Evolutionary conservation across 1,140 invertebrate genomes (phyloP).

Genomic region (Brachionus paranguensis): DNA sequence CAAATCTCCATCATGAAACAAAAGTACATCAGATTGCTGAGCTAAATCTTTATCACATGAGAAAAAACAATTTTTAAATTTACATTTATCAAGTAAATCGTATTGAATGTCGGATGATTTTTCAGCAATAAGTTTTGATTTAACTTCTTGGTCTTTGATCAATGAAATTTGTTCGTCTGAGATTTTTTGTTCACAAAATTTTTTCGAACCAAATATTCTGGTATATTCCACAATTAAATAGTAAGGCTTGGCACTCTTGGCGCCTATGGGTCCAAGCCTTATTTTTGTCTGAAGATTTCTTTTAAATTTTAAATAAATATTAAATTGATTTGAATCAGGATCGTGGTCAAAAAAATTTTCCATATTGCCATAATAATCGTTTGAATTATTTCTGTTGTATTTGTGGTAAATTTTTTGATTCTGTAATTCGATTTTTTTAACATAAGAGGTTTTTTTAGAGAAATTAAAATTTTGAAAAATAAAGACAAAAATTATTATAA

Average conservation of each 20-base stretch:
- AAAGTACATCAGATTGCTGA: background rate
- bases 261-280: background rate
- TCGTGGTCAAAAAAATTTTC: background rate
- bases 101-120: background rate
- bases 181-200: background rate
- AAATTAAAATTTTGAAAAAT: background rate
- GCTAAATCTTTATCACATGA: background rate
- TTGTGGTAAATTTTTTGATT: background rate
- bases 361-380: background rate
- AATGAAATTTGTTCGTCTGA: background rate
- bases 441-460: background rate
- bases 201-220: background rate
- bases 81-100: background rate
- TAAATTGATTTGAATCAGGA: background rate
- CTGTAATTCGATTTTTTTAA: background rate
- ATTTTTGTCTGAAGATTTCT: background rate
- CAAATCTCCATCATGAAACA: conserved; percentile 12
- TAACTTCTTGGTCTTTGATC: background rate
- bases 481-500: background rate
- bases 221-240: conserved; percentile 25
- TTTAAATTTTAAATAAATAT: background rate
- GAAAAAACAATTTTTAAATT: conserved; percentile 37
- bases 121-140: background rate
- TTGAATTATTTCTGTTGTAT: background rate
- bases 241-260: background rate